Base-by-base conservation (phyloP, 2,888 invertebrate species). In the Cloeon dipterum region DNA sequence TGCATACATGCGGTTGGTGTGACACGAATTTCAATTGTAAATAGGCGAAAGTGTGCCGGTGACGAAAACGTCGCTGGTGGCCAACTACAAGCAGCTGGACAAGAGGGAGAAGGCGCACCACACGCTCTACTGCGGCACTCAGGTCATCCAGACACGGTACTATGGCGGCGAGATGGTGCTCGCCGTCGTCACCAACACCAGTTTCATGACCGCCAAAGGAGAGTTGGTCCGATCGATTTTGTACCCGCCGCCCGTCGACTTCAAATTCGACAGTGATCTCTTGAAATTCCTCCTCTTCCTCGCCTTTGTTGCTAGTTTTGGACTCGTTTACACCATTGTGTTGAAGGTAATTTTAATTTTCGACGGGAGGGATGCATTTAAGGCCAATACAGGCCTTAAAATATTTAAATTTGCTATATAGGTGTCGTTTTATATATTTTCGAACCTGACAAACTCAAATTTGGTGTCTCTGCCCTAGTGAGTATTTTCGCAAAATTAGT, bases 21-120 rank as follows among this genome's bases (percentile, higher is more conserved):
- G n/a, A n/a, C n/a, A n/a, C n/a, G n/a, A n/a, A 11, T 29, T 29
- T 29, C 5, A 7, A 14, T 29, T n/a, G n/a, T n/a, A 10, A 23
- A 34, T 48, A 79, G 86, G 91, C 42, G 93, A 93, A 62, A 86
- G 86, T 57, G 79, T 89, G 3, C 91, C 91, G 3, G 79, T 89
- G 5, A 81, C 82, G 43, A 93, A 93, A 61, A 83, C 81, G 0
- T 63, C 70, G 1, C 55, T 94, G 29, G 81, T 83, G 1, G 62
- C 66, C 68, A 76, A 3, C 63, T 66, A 48, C 46, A 60, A 26
- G 59, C 62, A 14, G 50, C 60, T 37, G 70, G 68, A 73, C 37
- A 64, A 74, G 10, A 73, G 74, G 44, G 67, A 66, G 20, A 85
- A 86, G 52, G 73, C 77, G 42, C 65, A 79, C 43, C 82, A 89